phyloP scores from a whole-genome alignment of 2,113 vertebrate species.

The Pelusios castaneus region DNA sequence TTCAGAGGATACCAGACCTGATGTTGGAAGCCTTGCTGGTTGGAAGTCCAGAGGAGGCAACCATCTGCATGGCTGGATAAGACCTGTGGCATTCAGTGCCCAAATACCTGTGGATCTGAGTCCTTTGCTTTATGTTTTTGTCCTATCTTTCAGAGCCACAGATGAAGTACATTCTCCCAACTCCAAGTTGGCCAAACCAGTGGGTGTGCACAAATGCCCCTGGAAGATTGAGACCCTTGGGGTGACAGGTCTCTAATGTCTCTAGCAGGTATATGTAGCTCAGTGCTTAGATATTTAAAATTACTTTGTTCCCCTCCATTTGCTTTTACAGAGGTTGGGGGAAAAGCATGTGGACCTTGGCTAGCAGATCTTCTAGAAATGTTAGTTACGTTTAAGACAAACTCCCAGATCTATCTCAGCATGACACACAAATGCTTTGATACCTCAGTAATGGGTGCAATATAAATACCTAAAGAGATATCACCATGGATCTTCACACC shows the following conservation, averaged over 20 bases:
- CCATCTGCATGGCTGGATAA: no score
- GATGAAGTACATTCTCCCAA: neutral
- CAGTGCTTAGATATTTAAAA: neutral
- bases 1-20: neutral
- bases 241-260: neutral
- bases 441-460: neutral
- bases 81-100: no score
- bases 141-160: neutral
- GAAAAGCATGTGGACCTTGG: neutral
- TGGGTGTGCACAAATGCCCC: neutral
- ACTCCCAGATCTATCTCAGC: neutral
- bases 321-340: neutral
- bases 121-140: neutral
- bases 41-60: neutral
- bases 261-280: neutral
- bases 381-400: neutral
- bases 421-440: neutral
- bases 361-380: neutral
- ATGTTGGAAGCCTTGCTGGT: neutral
- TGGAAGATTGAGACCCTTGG: neutral
- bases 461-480: neutral
- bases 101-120: no score
- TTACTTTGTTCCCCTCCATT: neutral
- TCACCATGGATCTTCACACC: no score
- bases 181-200: neutral